Base-by-base conservation (phyloP, 2,888 invertebrate species). In the Luperina testacea region DNA sequence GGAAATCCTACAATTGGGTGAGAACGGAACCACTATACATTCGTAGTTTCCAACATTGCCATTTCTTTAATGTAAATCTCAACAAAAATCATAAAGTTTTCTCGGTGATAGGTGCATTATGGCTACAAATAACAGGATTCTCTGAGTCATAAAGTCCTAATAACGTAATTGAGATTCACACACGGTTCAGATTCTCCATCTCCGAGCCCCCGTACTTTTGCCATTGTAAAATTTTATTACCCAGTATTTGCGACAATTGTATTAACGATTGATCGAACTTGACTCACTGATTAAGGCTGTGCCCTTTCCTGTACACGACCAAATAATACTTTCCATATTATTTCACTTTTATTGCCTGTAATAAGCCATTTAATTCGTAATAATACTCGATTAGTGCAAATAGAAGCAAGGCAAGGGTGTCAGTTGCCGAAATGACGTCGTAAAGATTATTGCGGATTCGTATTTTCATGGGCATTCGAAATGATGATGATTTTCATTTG, bases 171-270 rank as follows among this genome's bases (percentile, higher is more conserved):
- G 77, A 72, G 75, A 72, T 77, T 61, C 80, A 81, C 83, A 79
- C 75, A 75, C 57, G 53, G 53, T 45, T 32, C 77, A 42, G 38
- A 72, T 70, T 70, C 38, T n/a, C 0, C 64, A 84, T 27, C n/a
- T 59, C 70, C 53, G 42, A 78, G 72, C 71, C 78, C 83, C 85
- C 70, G 81, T 87, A 83, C 78, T 81, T 83, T 90, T 73, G 63
- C 83, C 86, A 93, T 92, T 94, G 94, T 95, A 95, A 95, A 95
- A 92, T 94, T 95, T 95, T 95, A 95, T 94, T 91, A 95, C 95
- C 94, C 91, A 83, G 88, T 92, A 95, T 95, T 95, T 94, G 91
- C 90, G 90, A 93, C 93, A 93, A 93, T 95, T 92, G 91, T 88
- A 89, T 90, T 88, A 91, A 90, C 88, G 89, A 92, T 91, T 91